phyloP scores from a whole-genome alignment of 2,113 vertebrate species.

The Dipodomys spectabilis region DNA sequence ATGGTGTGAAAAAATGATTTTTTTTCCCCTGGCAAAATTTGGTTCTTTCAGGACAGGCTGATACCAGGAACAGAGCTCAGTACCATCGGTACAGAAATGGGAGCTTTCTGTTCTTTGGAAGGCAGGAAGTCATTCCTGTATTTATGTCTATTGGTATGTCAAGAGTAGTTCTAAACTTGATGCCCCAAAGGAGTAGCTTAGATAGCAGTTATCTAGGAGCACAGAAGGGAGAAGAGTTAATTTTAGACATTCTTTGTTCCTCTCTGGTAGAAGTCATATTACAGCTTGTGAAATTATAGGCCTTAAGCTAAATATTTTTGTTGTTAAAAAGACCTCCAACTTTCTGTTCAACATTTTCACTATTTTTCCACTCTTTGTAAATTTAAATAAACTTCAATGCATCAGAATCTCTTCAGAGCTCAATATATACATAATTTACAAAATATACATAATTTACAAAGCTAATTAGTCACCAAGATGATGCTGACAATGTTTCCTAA shows the following conservation, averaged over 20 bases:
- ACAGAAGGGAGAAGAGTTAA: not conserved
- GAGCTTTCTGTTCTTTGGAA: not conserved
- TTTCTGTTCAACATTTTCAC: not conserved
- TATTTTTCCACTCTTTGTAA: not conserved
- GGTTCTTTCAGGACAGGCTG: slow-evolving; percentile 53
- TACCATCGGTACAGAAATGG: not conserved
- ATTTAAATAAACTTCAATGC: not conserved
- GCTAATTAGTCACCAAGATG: not conserved
- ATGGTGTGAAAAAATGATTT: slow-evolving; percentile 79
- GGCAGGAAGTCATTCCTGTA: not conserved
- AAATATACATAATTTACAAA: not conserved
- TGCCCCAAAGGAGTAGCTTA: not conserved
- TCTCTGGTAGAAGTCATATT: not conserved
- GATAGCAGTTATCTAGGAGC: not conserved
- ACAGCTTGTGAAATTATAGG: slow-evolving; percentile 5
- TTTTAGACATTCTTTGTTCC: not conserved
- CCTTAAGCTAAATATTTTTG: not conserved
- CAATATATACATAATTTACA: not conserved
- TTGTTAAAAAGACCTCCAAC: not conserved
- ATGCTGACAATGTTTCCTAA: not conserved
- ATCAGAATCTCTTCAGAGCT: not conserved
- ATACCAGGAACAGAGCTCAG: slow-evolving; percentile 39
- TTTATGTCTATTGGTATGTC: not conserved
- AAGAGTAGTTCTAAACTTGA: not conserved
- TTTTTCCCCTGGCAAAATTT: slow-evolving; percentile 56